Conservation (phyloP, 1,140 invertebrate genomes). For the Drosophila lacertosa region DNA sequence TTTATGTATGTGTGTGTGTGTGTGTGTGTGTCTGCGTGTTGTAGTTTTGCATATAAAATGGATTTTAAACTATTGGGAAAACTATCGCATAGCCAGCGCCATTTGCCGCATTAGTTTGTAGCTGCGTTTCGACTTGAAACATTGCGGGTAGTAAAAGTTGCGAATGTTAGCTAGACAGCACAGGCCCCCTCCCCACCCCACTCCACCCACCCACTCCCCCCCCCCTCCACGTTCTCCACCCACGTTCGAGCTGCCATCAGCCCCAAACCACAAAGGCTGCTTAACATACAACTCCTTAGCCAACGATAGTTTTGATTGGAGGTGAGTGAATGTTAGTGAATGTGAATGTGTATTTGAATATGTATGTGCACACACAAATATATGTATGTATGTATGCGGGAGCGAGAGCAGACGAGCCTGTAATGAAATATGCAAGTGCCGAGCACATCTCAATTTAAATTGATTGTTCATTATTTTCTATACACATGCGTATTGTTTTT, state of each 20-base stretch:
- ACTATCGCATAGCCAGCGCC: slow-evolving; percentile 57
- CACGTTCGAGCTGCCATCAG: neutral
- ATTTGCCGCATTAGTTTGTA: slow-evolving; percentile 53
- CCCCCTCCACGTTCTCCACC: neutral
- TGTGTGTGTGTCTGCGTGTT: slow-evolving; percentile 29
- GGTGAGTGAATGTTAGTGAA: slow-evolving; percentile 29
- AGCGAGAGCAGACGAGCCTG: slow-evolving; percentile 57
- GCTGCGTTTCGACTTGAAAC: slow-evolving; percentile 52
- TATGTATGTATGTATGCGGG: slow-evolving; percentile 10
- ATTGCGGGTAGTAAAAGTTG: slow-evolving; percentile 45
- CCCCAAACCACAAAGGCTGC: neutral
- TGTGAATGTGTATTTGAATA: slow-evolving; percentile 2
- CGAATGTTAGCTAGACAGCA: slow-evolving; percentile 6
- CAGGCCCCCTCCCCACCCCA: neutral
- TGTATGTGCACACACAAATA: slow-evolving; percentile 34
- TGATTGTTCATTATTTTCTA: slow-evolving; percentile 59
- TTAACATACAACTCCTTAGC: slow-evolving; percentile 27
- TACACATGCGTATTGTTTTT: slow-evolving; percentile 34
- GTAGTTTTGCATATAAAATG: slow-evolving; percentile 69
- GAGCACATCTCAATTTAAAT: slow-evolving; percentile 66
- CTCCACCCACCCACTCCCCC: too few species aligned
- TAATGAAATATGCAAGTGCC: slow-evolving; percentile 58
- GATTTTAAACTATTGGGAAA: slow-evolving; percentile 78
- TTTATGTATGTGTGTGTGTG: neutral
- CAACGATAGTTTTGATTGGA: slow-evolving; percentile 50